Evolutionary conservation across 2,113 vertebrate species (phyloP), one percentile per base, ranked within the genome.

Genomic region (Tyrannus savana): DNA sequence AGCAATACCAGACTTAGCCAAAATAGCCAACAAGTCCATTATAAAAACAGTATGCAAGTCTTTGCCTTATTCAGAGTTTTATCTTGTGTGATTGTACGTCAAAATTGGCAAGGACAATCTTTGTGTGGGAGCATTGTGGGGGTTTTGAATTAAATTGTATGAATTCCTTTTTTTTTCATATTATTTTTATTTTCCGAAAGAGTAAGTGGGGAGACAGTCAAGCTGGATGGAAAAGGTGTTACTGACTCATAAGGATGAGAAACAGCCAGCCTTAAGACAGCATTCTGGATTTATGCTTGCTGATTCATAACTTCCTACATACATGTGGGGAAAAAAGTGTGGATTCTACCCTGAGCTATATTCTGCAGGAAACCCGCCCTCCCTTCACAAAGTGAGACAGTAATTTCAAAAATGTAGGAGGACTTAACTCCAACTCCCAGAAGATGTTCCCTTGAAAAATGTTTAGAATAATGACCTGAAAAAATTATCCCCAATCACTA

Each of bases 261-360:
- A 96, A 95, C n/a, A 90, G 84, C 78, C 87, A 86, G 52, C 93
- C 87, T 96, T 95, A 93, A 96, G 95, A 97, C 97, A 78, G 55
- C 92, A 97, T 96, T 84, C 79, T 96, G 81, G 93, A 94, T 95
- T 97, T 95, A 92, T 96, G 93, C 72, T 76, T 98, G 93, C 96
- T 98, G 98, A 98, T 96, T 98, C 98, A 98, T 97, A 98, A 93
- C 97, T 98, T 97, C 97, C 98, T 97, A 98, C 97, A 97, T 94
- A 93, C 62, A 91, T 89, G 87, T 62, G 87, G 67, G 79, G 90
- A 89, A 86, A 86, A 87, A 95, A 91, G 69, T 85, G 93, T 91
- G 94, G 92, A 91, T 96, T 92, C 74, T 89, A 52, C 86, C 79
- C 76, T 95, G 89, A 97, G 92, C 81, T 95, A 90, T 90, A 96